These are phyloP conservation scores for Drosophila elegans DNA, from an alignment of 1,140 invertebrate genomes.

Conservation along the genomic window DNA sequence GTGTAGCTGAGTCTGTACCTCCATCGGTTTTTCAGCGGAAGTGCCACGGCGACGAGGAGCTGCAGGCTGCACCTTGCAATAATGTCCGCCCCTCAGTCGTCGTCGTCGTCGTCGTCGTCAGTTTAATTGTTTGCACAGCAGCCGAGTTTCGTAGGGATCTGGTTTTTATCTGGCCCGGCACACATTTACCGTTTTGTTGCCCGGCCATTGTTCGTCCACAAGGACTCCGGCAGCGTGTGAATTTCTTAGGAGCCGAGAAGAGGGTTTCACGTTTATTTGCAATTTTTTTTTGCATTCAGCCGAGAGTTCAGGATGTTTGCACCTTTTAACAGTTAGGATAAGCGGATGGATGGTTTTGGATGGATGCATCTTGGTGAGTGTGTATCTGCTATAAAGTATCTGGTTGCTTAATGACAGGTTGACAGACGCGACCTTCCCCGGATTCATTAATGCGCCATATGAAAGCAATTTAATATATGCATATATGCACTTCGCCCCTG, in stretches of 20 bases:
- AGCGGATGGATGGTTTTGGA: constrained; percentile 6
- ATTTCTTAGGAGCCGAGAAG: constrained; percentile 59
- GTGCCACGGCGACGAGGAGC: constrained; percentile 32
- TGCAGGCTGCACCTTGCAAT: constrained; percentile 54
- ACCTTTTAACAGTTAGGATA: constrained; percentile 56
- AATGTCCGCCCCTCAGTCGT: constrained; percentile 11
- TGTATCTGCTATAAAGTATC: constrained; percentile 32
- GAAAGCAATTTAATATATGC: constrained; percentile 77
- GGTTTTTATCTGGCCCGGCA: constrained; percentile 56
- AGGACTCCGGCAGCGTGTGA: constrained; percentile 69
- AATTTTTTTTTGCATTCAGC: constrained; percentile 51
- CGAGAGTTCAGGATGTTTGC: constrained; percentile 67
- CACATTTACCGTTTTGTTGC: constrained; percentile 65
- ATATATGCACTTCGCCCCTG: constrained; percentile 52
- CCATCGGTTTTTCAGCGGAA: constrained; percentile 51
- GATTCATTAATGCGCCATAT: constrained; percentile 67
- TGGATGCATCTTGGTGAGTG: constrained; percentile 5
- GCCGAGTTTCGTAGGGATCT: constrained; percentile 37
- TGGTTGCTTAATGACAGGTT: constrained; percentile 71
- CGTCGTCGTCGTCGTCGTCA: constrained; percentile 20
- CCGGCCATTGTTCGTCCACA: constrained; percentile 51
- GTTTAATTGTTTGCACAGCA: constrained; percentile 78
- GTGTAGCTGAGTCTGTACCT: constrained; percentile 14
- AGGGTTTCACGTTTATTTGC: constrained; percentile 44
- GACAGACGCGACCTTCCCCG: constrained; percentile 16